Evolutionary conservation across 2,113 vertebrate genomes (phyloP).

Genomic region (Zootoca vivipara): DNA sequence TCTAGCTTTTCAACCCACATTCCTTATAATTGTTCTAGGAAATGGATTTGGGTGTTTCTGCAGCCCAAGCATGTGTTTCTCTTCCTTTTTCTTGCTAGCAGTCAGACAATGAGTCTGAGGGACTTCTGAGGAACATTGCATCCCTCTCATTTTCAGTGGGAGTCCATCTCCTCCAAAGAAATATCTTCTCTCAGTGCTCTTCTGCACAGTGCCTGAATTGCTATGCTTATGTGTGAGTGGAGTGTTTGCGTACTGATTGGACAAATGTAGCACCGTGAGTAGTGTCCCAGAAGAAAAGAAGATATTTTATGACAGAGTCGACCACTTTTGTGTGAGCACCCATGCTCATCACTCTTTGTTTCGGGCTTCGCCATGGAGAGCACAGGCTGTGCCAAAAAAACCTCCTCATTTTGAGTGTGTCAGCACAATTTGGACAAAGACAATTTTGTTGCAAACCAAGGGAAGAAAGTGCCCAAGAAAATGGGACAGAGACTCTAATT

Average conservation of each 20-base stretch:
- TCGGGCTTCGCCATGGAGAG: conserved; percentile 1
- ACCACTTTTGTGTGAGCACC: conserved; percentile 33
- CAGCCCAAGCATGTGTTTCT: too few relatives aligned
- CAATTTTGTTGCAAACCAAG: conserved; percentile 12
- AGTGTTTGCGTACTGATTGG: neutral
- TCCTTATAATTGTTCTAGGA: neutral
- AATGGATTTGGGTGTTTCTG: neutral
- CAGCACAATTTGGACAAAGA: conserved; percentile 49
- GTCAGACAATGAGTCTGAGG: neutral
- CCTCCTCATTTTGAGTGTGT: neutral
- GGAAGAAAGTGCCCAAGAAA: conserved; percentile 35
- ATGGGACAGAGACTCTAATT: conserved; percentile 59
- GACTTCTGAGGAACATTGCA: neutral
- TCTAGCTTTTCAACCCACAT: too few relatives aligned
- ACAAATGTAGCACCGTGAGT: neutral
- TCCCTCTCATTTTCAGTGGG: neutral
- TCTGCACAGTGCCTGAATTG: neutral
- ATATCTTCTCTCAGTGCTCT: neutral
- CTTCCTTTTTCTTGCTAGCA: neutral
- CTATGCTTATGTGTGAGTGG: neutral
- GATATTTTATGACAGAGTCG: conserved; percentile 28
- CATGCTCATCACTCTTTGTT: conserved; percentile 3
- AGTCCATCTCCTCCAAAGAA: neutral
- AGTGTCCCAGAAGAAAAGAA: neutral
- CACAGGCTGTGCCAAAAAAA: neutral